phyloP scores from a whole-genome alignment of 2,797 vertebrate genomes.

The Chiloscyllium punctatum region DNA sequence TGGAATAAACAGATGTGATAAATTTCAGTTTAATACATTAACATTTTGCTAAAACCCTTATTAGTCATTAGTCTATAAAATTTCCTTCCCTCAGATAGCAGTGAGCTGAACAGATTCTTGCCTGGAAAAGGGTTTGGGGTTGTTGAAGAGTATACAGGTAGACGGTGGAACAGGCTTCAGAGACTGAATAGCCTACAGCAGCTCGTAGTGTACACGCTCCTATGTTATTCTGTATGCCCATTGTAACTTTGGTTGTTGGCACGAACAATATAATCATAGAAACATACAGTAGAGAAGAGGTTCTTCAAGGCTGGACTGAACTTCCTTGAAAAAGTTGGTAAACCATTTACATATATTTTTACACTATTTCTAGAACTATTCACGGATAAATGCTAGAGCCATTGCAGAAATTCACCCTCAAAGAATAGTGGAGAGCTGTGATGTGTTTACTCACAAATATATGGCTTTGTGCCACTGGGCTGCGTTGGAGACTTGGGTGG shows the following conservation, averaged over 20 bases:
- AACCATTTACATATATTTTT: neutral
- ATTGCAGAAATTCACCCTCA: neutral
- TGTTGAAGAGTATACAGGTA: no score
- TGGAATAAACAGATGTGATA: neutral
- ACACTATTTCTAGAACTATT: neutral
- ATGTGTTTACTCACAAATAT: neutral
- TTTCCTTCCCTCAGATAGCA: no score
- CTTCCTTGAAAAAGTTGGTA: neutral
- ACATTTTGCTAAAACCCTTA: no score
- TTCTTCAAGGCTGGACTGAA: neutral
- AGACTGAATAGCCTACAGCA: no score
- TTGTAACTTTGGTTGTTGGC: neutral
- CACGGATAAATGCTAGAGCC: neutral
- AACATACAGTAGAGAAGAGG: no score
- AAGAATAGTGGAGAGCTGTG: neutral
- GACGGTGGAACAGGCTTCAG: no score
- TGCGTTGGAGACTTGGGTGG: neutral
- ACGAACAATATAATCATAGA: no score
- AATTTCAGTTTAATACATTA: neutral
- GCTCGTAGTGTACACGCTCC: no score
- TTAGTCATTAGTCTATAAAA: no score
- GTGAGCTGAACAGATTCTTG: no score
- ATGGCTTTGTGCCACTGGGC: neutral
- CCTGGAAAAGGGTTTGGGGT: no score
- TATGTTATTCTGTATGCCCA: neutral